Base-by-base conservation (phyloP, 2,113 vertebrate genomes). In the Chlamydotis undulata region DNA sequence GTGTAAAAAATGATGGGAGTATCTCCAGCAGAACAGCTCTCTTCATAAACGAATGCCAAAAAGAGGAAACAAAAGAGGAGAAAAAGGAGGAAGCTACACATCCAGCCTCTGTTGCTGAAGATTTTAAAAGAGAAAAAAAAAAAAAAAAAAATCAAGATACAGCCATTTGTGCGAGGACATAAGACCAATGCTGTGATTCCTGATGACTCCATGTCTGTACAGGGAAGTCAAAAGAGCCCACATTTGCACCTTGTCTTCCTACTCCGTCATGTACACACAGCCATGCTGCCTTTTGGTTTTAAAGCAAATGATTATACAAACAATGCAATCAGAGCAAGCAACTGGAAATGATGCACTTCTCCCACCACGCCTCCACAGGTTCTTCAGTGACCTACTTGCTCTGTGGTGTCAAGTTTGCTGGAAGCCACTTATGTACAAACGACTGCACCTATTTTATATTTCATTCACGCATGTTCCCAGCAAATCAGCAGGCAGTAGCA, bases 281-380 rank as follows among this genome's bases (percentile, higher is more conserved):
- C 23, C 29, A 21, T 2, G 28, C 23, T 53, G n/a, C 39, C 71
- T 64, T 76, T 47, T 28, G 49, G 26, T 22, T 67, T 43, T 47
- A 65, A 61, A 77, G 41, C 22, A 43, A 77, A 50, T 7, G 3
- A n/a, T 35, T 12, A 41, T 12, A 65, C 33, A 56, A 90, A 69
- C 47, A 85, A 19, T 1, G 24, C 57, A 60, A 56, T 8, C 50
- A 35, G 74, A 81, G 39, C 56, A 43, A 49, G 35, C 50, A 61
- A 22, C 60, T 78, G 75, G 23, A 73, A 83, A 28, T 1, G 0
- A 19, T 19, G 49, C 49, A 10, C 28, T 82, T 74, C 37, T 79
- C 50, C 24, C 74, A 3, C 7, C 0, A 39, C 28, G 21, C 50
- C 78, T 59, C 78, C 0, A 0, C 70, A 56, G 56, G 61, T 60